Conservation (phyloP, 2,888 invertebrate species). For the Drosophila stalkeri region DNA sequence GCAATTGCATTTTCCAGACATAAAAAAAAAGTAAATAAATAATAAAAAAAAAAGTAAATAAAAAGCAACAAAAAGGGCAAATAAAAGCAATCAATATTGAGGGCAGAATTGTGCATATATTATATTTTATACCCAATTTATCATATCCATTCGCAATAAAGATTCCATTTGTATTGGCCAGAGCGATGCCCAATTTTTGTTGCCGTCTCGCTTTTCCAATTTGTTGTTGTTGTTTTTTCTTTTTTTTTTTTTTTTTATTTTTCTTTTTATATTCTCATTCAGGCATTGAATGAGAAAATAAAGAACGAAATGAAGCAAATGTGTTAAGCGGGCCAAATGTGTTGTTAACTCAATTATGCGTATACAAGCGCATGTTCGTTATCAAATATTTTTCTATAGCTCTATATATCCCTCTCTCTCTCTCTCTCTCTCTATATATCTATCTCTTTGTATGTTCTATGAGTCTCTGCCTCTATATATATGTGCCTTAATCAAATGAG, state of each 20-base stretch:
- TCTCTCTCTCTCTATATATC: neutral
- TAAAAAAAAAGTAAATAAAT: too few species aligned
- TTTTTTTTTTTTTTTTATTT: neutral
- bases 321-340: constrained; percentile 15
- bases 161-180: constrained; percentile 7
- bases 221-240: neutral
- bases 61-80: constrained; percentile 1
- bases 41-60: neutral
- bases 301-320: constrained; percentile 10
- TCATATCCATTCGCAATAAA: constrained; percentile 21
- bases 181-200: constrained; percentile 15
- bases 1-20: constrained; percentile 10
- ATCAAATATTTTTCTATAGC: constrained; percentile 7
- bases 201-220: constrained; percentile 2
- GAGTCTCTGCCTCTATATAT: neutral
- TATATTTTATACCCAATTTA: constrained; percentile 16
- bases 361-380: neutral
- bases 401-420: too few species aligned
- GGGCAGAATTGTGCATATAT: constrained; percentile 7
- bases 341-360: constrained; percentile 17
- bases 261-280: constrained; percentile 3
- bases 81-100: constrained; percentile 14
- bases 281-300: neutral
- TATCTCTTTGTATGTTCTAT: too few species aligned
- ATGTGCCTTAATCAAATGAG: neutral